Conservation (phyloP, 2,888 invertebrate species). For the Achlya flavicornis region DNA sequence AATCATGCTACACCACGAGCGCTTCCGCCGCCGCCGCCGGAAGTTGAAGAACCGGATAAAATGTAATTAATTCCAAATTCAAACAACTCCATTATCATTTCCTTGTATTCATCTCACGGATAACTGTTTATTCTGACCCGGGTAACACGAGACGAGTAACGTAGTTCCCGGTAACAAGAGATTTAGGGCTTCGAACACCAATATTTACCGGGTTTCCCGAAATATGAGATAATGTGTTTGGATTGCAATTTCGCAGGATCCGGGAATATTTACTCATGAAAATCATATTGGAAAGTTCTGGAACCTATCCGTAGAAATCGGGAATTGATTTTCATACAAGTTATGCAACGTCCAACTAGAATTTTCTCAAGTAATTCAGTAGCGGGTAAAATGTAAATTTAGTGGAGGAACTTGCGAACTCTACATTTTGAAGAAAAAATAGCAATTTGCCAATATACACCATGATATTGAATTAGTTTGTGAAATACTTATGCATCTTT, state of each 20-base stretch:
- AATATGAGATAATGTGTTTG: constrained; percentile 69
- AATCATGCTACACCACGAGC: too few relatives aligned
- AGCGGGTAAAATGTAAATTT: not conserved
- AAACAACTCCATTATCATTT: constrained; percentile 44
- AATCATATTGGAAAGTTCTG: constrained; percentile 4
- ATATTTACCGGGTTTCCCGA: constrained; percentile 57
- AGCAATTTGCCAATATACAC: too few relatives aligned
- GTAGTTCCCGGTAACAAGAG: constrained; percentile 53
- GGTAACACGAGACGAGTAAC: constrained; percentile 30
- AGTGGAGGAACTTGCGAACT: not conserved
- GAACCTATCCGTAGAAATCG: not conserved
- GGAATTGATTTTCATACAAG: not conserved
- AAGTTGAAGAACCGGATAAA: too few relatives aligned
- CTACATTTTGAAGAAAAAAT: too few relatives aligned
- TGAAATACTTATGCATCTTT: too few relatives aligned
- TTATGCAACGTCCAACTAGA: not conserved
- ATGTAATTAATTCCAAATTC: constrained; percentile 42
- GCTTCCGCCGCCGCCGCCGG: too few relatives aligned
- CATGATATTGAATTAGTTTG: too few relatives aligned
- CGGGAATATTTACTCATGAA: constrained; percentile 27
- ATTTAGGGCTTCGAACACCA: constrained; percentile 61
- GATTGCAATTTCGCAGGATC: constrained; percentile 51
- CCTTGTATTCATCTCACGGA: constrained; percentile 51
- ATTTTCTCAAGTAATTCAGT: not conserved
- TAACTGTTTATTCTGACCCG: constrained; percentile 51